Evolutionary conservation across 1,140 invertebrate species (phyloP).

Genomic region (Brachionus sp.): DNA sequence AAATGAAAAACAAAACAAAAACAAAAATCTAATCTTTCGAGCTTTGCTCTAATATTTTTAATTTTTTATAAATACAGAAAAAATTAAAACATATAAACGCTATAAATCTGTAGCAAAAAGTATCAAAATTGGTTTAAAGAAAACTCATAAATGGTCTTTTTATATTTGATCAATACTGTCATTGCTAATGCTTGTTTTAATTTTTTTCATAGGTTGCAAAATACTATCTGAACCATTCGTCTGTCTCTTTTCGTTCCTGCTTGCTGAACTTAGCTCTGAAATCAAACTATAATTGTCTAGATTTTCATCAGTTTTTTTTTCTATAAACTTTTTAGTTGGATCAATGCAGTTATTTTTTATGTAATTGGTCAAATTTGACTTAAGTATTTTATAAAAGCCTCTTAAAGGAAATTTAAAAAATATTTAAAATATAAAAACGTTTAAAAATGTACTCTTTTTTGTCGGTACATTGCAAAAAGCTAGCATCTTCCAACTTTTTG

Average conservation of each 20-base stretch:
- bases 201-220: background rate
- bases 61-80: background rate
- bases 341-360: background rate
- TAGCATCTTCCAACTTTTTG: background rate
- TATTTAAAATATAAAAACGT: background rate
- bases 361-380: background rate
- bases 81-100: background rate
- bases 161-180: background rate
- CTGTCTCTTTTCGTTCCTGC: background rate
- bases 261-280: background rate
- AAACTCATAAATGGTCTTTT: background rate
- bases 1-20: background rate
- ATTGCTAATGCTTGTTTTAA: constrained; percentile 20
- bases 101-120: background rate
- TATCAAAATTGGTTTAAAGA: no score
- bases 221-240: background rate
- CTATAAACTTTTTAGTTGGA: background rate
- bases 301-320: background rate
- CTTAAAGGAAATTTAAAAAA: background rate
- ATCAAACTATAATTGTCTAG: background rate
- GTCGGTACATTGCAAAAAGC: background rate
- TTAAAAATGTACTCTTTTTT: constrained; percentile 28
- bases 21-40: background rate
- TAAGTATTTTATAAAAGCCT: background rate
- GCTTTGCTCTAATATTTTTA: background rate